These are phyloP conservation scores for Julus scanicus DNA, from an alignment of 2,888 invertebrate genomes.

Conservation along the genomic window DNA sequence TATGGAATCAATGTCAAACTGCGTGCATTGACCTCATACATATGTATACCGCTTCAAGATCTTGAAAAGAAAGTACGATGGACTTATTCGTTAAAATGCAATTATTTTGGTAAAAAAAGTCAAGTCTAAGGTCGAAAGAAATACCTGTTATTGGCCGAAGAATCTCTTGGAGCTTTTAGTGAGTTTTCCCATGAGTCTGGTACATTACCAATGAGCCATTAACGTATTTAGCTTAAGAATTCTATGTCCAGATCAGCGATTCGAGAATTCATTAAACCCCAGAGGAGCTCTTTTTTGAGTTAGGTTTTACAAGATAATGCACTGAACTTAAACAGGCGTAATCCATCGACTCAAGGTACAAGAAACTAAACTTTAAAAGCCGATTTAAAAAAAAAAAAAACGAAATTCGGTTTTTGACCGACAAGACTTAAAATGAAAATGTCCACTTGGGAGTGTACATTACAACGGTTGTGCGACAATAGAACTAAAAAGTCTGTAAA, in stretches of 20 bases:
- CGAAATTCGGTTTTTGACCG: no score
- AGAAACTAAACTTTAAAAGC: no score
- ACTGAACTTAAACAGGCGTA: conserved; percentile 1
- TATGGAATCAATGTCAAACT: background rate
- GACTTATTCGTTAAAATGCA: background rate
- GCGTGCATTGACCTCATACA: background rate
- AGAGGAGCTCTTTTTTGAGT: background rate
- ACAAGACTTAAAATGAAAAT: background rate
- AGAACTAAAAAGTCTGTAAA: no score
- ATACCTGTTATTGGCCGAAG: background rate
- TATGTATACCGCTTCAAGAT: background rate
- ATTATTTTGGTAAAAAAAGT: background rate
- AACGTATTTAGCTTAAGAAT: background rate
- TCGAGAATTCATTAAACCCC: background rate
- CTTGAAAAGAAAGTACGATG: background rate
- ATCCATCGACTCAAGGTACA: background rate
- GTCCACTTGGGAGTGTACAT: no score
- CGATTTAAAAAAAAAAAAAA: no score
- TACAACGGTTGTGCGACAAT: no score
- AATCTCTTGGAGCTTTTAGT: background rate
- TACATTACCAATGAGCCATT: background rate
- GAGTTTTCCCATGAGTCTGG: background rate
- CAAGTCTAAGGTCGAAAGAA: background rate
- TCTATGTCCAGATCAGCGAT: background rate
- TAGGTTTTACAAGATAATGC: background rate